Percentiles rank a stretch among this genome's conserved stretches.
Evolutionary conservation across 2,888 invertebrate species (phyloP).

Genomic region (Erpobdella octoculata): DNA sequence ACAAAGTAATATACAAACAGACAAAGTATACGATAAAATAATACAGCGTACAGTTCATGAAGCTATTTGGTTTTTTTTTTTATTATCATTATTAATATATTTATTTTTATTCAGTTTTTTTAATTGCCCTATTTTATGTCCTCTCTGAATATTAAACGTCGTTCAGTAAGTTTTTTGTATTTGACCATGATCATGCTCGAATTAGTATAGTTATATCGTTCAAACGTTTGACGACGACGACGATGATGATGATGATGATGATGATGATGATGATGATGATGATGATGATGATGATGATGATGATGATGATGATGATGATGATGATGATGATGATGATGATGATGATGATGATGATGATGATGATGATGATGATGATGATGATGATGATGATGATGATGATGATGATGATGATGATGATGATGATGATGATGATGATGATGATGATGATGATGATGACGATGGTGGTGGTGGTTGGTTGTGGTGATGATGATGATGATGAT

Average conservation of each 20-base stretch:
- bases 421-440: neutral
- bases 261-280: constrained; percentile 16
- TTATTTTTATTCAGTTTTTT: too few relatives aligned
- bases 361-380: neutral
- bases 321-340: constrained; percentile 5
- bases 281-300: constrained; percentile 17
- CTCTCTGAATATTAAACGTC: too few relatives aligned
- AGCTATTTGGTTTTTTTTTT: too few relatives aligned
- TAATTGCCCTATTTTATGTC: too few relatives aligned
- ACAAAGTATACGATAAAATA: too few relatives aligned
- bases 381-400: constrained; percentile 9
- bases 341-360: neutral
- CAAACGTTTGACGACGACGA: neutral
- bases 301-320: constrained; percentile 18
- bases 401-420: constrained; percentile 3
- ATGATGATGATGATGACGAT: neutral
- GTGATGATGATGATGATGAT: constrained; percentile 11
- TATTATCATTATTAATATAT: too few relatives aligned
- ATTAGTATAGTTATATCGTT: too few relatives aligned
- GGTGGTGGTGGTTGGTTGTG: neutral
- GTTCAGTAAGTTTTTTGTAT: too few relatives aligned
- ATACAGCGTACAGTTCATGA: too few relatives aligned
- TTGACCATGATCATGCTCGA: too few relatives aligned
- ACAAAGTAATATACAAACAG: too few relatives aligned
- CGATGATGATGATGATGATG: constrained; percentile 19